Evolutionary conservation across 2,797 vertebrate species (phyloP).

Genomic region (Margarornis squamiger): DNA sequence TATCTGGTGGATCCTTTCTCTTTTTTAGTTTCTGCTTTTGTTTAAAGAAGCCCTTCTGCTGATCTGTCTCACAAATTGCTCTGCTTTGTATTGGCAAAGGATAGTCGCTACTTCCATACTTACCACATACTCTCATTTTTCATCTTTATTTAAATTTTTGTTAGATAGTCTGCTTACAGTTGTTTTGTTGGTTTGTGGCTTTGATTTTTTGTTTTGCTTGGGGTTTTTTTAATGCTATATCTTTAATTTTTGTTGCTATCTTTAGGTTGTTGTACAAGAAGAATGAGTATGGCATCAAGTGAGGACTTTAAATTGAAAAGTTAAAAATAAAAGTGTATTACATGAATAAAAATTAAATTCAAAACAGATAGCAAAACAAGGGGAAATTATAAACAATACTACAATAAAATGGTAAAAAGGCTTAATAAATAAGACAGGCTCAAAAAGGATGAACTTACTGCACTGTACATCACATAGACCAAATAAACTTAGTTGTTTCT

Average conservation of each 20-base stretch:
- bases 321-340: not conserved
- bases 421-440: not conserved
- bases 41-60: not conserved
- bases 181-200: no score
- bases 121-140: no score
- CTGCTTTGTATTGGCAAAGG: no score
- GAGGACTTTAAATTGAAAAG: not conserved
- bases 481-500: not conserved
- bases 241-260: no score
- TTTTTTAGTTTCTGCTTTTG: not conserved
- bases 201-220: no score
- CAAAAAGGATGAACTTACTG: not conserved
- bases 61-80: no score
- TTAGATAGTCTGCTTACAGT: no score
- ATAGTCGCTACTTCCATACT: no score
- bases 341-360: not conserved
- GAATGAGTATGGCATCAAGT: no score
- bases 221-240: no score
- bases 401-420: not conserved
- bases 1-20: not conserved
- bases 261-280: no score
- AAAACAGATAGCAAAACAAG: not conserved
- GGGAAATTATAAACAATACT: not conserved
- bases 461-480: not conserved
- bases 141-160: no score